Conservation (phyloP, 1,140 invertebrate species). For the Papilio machaon region DNA sequence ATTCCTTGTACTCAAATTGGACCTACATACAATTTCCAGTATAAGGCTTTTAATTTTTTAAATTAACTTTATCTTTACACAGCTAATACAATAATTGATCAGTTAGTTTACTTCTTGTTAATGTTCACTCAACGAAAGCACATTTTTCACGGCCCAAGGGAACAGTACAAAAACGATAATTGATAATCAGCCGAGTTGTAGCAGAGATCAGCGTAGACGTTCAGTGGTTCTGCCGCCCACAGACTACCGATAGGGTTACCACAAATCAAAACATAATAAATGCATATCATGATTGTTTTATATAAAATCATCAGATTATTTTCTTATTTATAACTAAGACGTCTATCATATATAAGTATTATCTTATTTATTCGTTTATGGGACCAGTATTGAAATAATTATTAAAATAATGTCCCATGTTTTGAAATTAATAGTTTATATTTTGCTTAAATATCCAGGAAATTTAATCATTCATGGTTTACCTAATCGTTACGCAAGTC, state of each 20-base stretch:
- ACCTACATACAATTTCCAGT: too few species aligned
- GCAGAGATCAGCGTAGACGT: slow-evolving; percentile 52
- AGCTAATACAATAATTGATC: slow-evolving; percentile 5
- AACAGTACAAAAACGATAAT: slow-evolving; percentile 58
- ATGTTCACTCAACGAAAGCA: slow-evolving; percentile 40
- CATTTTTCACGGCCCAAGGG: slow-evolving; percentile 47
- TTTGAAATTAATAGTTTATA: too few species aligned
- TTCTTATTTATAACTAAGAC: too few species aligned
- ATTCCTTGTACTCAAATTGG: background rate
- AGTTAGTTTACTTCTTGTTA: slow-evolving; percentile 21
- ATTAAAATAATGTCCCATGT: too few species aligned
- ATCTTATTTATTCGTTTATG: too few species aligned
- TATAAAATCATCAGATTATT: too few species aligned
- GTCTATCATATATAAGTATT: too few species aligned
- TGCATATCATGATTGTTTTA: background rate
- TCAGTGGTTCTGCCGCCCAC: slow-evolving; percentile 45
- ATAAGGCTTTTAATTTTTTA: background rate
- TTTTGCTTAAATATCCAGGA: background rate
- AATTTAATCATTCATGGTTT: background rate
- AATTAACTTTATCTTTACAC: background rate
- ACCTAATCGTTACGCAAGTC: slow-evolving; percentile 61
- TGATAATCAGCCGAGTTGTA: slow-evolving; percentile 54
- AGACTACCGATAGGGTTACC: slow-evolving; percentile 30
- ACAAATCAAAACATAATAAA: background rate
- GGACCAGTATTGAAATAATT: too few species aligned